Base-by-base conservation (phyloP, 2,888 invertebrate genomes). In the Rhynchonema sp. region DNA sequence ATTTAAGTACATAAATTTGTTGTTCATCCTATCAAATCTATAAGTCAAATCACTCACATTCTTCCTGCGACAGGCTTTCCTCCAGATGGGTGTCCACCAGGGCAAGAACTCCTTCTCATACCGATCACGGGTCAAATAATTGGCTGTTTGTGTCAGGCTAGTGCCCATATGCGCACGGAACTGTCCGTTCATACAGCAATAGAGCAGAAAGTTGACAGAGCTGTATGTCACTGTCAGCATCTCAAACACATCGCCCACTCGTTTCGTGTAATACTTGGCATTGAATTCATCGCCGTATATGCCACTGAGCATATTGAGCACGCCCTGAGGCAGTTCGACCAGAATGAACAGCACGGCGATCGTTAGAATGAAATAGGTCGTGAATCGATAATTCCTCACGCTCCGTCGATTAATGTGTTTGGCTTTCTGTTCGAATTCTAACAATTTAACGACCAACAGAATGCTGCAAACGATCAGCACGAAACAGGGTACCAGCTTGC, bases 291-390 rank as follows among this genome's bases (percentile, higher is more conserved):
- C 9, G 23, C 38, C 56, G 30, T 17, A 9, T 6, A 56, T 25
- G 9, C 30, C 56, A 9, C 9, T 25, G 22, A 56, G 56, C 30
- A 56, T n/a, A 30, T 38, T 56, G 30, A 69, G 60, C 13, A 69
- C 60, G 20, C 67, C 68, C 55, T 69, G 69, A 0, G 69, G 69
- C 38, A 69, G 59, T 57, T 69, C 69, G 55, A 69, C 68, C 27
- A 66, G 59, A 54, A 69, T 68, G 63, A 69, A 69, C 23, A 69
- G 60, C 56, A 66, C 63, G 69, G 69, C 69, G 30, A 69, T 67
- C 2, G 65, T 62, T 67, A 67, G 63, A 26, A 67, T 56, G 23
- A 56, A 20, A 30, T 56, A 29, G 22, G 30, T 56, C 9, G 56
- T 56, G 17, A 26, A 29, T 2, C n/a, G 30, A 23, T 56, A 56